phyloP scores from a whole-genome alignment of 2,888 invertebrate species.

The Drosophila lacicola region DNA sequence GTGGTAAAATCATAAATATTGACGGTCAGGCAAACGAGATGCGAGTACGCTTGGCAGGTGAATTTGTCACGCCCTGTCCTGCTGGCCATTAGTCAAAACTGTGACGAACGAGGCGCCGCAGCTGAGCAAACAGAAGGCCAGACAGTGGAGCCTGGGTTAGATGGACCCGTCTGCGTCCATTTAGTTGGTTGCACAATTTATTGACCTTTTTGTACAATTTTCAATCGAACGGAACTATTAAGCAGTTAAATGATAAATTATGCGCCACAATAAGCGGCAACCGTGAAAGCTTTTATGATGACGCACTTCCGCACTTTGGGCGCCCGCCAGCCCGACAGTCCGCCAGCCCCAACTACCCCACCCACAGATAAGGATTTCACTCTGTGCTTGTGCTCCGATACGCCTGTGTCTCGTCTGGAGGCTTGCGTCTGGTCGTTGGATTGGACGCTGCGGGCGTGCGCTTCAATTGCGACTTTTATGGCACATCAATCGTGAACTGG shows the following conservation, averaged over 20 bases:
- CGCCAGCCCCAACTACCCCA: constrained; percentile 9
- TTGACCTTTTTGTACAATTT: constrained; percentile 66
- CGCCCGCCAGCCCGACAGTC: not conserved
- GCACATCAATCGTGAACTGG: constrained; percentile 76
- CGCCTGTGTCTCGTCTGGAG: constrained; percentile 3
- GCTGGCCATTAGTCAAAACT: constrained; percentile 71
- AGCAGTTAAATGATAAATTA: constrained; percentile 82
- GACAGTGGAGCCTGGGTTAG: constrained; percentile 10
- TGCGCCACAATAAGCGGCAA: constrained; percentile 76
- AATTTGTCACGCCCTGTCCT: constrained; percentile 63
- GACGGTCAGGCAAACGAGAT: constrained; percentile 32
- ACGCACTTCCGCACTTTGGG: constrained; percentile 76
- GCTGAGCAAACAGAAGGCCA: constrained; percentile 33
- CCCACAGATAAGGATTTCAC: too few relatives aligned
- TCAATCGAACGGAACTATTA: constrained; percentile 80
- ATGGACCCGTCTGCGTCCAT: constrained; percentile 37
- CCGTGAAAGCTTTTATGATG: constrained; percentile 81
- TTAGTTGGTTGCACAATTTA: constrained; percentile 65
- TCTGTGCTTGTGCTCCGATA: too few relatives aligned
- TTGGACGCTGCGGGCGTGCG: constrained; percentile 74
- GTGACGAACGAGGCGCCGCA: constrained; percentile 59
- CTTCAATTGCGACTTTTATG: constrained; percentile 81
- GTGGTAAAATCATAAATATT: constrained; percentile 76
- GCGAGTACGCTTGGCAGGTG: constrained; percentile 63
- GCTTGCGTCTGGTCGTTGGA: constrained; percentile 49